These are phyloP conservation scores for Tetramorium simillimum DNA, from an alignment of 1,140 invertebrate species.

Conservation along the genomic window DNA sequence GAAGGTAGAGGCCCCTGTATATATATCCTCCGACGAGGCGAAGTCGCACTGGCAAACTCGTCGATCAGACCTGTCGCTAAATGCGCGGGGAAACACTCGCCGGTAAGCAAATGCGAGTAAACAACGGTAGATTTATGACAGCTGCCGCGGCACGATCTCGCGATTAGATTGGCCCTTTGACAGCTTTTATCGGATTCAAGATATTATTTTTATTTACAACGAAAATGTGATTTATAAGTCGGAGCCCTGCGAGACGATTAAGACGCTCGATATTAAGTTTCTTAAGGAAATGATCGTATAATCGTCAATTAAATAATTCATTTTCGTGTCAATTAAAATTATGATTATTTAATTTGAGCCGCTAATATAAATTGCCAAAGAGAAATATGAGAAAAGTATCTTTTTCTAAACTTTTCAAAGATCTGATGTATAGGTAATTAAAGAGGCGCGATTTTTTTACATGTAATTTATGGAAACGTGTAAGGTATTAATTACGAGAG, in stretches of 20 bases:
- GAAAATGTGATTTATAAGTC: not conserved
- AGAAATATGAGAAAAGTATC: not conserved
- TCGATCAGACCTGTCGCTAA: conserved; percentile 66
- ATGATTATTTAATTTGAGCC: not conserved
- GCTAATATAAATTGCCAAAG: not conserved
- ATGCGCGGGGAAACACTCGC: conserved; percentile 56
- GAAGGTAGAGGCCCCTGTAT: conserved; percentile 41
- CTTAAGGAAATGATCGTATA: not conserved
- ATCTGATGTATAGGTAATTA: not conserved
- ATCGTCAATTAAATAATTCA: not conserved
- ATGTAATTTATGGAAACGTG: not conserved
- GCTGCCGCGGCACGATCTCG: conserved; percentile 37
- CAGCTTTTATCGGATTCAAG: conserved; percentile 28
- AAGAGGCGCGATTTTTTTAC: not conserved
- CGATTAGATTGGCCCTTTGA: conserved; percentile 52
- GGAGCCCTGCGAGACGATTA: not conserved
- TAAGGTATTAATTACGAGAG: not conserved
- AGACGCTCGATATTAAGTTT: not conserved
- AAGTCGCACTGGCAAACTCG: conserved; percentile 59
- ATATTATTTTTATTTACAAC: conserved; percentile 34
- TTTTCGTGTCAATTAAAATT: not conserved
- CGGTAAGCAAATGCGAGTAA: conserved; percentile 55
- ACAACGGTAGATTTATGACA: conserved; percentile 57
- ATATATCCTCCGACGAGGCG: conserved; percentile 47
- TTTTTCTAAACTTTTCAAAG: not conserved